Percentiles rank a stretch among this genome's conserved stretches.
Conservation (phyloP, 2,113 vertebrate genomes). For the Callospermophilus lateralis region DNA sequence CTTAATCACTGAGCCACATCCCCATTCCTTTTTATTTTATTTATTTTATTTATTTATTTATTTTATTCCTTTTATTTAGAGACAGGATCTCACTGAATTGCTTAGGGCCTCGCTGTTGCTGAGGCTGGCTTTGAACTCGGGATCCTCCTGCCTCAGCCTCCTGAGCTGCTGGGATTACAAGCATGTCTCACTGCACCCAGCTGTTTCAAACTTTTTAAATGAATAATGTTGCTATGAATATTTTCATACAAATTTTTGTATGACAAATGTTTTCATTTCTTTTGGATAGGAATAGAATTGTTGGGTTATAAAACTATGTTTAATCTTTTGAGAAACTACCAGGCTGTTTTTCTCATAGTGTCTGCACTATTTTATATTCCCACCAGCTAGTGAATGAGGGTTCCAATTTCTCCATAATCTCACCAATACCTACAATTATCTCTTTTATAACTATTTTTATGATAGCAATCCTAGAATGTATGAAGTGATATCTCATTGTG, state of each 20-base stretch:
- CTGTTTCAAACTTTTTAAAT: neutral
- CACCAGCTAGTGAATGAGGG: neutral
- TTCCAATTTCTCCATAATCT: neutral
- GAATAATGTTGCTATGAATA: neutral
- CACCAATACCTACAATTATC: neutral
- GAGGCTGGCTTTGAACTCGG: no score
- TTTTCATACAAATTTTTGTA: neutral
- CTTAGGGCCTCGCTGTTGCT: no score
- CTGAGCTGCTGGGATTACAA: no score
- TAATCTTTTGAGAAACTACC: neutral
- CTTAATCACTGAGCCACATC: no score
- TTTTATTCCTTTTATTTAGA: no score
- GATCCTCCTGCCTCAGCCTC: no score
- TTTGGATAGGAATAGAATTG: neutral
- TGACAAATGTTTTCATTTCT: neutral
- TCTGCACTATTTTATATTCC: no score
- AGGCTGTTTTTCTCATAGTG: no score
- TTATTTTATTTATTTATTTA: no score
- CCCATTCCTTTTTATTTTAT: no score
- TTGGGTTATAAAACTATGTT: neutral
- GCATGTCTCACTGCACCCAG: no score
- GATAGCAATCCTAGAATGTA: neutral
- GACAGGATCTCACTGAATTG: no score
- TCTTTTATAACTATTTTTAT: neutral
- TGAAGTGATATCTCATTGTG: neutral